phyloP scores from a whole-genome alignment of 2,797 vertebrate genomes.

The Meriones psammophilus region DNA sequence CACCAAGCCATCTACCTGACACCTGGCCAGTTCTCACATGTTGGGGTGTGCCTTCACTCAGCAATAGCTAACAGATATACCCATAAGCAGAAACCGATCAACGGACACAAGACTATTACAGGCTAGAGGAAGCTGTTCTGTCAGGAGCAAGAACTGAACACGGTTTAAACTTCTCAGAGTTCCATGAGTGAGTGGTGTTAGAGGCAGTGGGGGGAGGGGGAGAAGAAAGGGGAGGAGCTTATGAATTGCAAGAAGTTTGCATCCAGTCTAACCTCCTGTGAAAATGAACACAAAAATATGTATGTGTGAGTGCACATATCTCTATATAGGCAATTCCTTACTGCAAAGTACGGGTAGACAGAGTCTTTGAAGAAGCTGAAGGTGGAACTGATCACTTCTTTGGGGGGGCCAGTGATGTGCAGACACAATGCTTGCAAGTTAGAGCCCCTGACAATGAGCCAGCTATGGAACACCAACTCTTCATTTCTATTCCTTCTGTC shows the following conservation, averaged over 20 bases:
- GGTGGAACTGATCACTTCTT: neutral
- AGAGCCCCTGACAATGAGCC: neutral
- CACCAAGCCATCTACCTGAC: neutral
- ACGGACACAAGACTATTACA: neutral
- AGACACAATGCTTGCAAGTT: neutral
- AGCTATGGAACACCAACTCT: neutral
- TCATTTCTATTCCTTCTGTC: neutral
- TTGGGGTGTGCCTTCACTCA: neutral
- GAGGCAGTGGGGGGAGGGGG: neutral
- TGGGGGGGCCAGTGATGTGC: neutral
- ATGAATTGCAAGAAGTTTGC: neutral
- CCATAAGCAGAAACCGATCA: neutral
- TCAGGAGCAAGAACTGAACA: neutral
- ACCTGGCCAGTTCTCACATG: neutral
- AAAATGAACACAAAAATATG: neutral
- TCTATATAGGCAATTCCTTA: neutral
- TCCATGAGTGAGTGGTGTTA: neutral
- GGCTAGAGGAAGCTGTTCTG: neutral
- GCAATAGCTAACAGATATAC: neutral
- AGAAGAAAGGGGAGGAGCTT: too few species aligned
- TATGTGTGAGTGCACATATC: neutral
- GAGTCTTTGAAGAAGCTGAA: neutral
- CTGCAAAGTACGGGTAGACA: neutral
- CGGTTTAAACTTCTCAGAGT: neutral
- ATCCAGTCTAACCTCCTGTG: neutral